Evolutionary conservation across 1,140 invertebrate species (phyloP).

Genomic region (Metaphire vulgaris): DNA sequence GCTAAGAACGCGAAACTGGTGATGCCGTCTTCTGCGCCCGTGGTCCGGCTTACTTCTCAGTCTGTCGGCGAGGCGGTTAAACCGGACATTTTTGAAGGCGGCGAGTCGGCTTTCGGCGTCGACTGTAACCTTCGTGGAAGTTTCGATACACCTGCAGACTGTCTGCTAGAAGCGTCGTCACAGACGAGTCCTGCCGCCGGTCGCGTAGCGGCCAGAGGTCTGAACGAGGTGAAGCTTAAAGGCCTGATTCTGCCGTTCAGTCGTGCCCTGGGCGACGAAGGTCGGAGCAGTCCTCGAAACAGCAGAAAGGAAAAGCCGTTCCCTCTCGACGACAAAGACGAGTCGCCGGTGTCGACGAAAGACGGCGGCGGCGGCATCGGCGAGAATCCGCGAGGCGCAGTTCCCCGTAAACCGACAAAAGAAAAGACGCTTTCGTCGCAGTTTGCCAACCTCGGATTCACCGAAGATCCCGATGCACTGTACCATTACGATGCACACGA

Average conservation of each 20-base stretch:
- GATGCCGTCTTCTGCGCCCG: too few species aligned
- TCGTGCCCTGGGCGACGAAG: not conserved
- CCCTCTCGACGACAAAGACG: not conserved
- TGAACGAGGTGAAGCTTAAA: not conserved
- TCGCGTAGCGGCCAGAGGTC: not conserved
- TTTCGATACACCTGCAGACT: not conserved
- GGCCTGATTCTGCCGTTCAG: not conserved
- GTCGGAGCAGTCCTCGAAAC: not conserved
- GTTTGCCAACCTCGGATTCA: slow-evolving; percentile 21
- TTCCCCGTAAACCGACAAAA: not conserved
- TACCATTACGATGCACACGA: not conserved
- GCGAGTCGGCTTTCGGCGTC: too few species aligned
- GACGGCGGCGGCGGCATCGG: not conserved
- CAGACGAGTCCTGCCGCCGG: too few species aligned
- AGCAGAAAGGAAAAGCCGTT: not conserved
- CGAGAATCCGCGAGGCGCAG: not conserved
- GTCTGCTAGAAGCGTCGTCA: too few species aligned
- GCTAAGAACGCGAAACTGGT: too few species aligned
- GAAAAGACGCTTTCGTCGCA: slow-evolving; percentile 1
- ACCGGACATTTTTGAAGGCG: too few species aligned
- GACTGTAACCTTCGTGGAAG: too few species aligned
- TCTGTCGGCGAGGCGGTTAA: too few species aligned
- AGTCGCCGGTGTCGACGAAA: not conserved
- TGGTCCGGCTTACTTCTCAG: too few species aligned
- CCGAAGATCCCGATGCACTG: slow-evolving; percentile 15